These are phyloP conservation scores for Latrodectus elegans DNA, from an alignment of 2,888 invertebrate genomes.

Conservation along the genomic window DNA sequence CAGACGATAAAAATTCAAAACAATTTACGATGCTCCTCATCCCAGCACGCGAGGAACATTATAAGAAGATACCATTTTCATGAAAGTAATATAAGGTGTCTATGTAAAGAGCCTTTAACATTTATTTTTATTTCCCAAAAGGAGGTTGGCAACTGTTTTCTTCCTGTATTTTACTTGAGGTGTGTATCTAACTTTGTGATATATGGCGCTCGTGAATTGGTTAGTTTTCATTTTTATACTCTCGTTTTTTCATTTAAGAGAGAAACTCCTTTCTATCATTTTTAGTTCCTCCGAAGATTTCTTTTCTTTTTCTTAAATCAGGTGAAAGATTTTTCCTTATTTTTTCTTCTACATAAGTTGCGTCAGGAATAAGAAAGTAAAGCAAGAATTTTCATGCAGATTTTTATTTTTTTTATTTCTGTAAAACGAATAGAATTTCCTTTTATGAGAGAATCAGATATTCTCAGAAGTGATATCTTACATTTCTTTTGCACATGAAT, in stretches of 20 bases:
- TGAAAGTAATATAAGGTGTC: constrained; percentile 1
- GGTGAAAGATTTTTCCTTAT: no score
- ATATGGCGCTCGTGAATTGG: not conserved
- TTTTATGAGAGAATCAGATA: no score
- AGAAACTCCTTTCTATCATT: not conserved
- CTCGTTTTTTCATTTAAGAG: not conserved
- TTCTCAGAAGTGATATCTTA: no score
- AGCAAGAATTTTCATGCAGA: no score
- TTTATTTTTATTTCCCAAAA: not conserved
- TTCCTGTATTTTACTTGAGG: not conserved
- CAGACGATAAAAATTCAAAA: constrained; percentile 37
- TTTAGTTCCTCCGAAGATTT: no score
- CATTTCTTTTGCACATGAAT: no score
- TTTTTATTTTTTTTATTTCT: no score
- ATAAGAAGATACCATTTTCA: not conserved
- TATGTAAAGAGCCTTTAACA: constrained; percentile 2
- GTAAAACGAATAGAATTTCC: no score
- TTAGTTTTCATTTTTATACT: not conserved
- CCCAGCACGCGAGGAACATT: not conserved
- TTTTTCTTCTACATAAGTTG: no score
- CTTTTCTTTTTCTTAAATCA: no score
- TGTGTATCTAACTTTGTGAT: constrained; percentile 2
- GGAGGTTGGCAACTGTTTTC: not conserved
- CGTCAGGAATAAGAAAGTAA: no score
- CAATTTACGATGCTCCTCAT: constrained; percentile 7